These are phyloP conservation scores for Pteronotus mesoamericanus DNA, from an alignment of 2,797 vertebrate species.

Conservation along the genomic window DNA sequence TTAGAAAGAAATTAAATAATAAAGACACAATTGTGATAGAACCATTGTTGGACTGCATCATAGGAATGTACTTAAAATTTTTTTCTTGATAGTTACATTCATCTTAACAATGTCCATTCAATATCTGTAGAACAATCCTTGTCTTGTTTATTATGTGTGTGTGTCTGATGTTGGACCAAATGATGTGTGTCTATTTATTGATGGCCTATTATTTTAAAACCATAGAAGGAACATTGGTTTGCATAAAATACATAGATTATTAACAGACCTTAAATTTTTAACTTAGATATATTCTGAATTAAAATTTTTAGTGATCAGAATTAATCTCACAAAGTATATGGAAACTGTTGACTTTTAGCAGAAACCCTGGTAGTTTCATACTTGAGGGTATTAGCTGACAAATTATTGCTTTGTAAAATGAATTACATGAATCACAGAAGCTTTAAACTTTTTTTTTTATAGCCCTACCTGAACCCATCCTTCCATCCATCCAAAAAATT, in stretches of 20 bases:
- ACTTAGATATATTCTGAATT: conserved; percentile 55
- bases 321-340: conserved; percentile 60
- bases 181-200: conserved; percentile 38
- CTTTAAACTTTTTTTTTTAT: conserved; percentile 82
- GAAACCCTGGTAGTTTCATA: conserved; percentile 50
- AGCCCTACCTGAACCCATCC: conserved; percentile 92
- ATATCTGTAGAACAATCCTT: conserved; percentile 34
- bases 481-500: conserved; percentile 94
- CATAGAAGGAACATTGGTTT: conserved; percentile 36
- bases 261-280: conserved; percentile 43
- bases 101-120: conserved; percentile 32
- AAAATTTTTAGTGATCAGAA: conserved; percentile 30
- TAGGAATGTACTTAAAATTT: neutral
- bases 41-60: neutral
- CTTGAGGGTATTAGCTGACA: conserved; percentile 57
- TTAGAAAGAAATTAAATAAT: conserved; percentile 42
- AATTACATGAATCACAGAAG: conserved; percentile 78
- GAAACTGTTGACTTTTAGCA: conserved; percentile 60
- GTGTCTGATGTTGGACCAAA: conserved; percentile 45
- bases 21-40: neutral
- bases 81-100: conserved; percentile 28
- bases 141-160: conserved; percentile 55
- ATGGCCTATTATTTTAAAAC: conserved; percentile 20
- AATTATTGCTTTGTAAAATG: conserved; percentile 69
- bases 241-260: neutral